Evolutionary conservation across 2,113 vertebrate genomes (phyloP).

Genomic region (Hemiprocne comata): DNA sequence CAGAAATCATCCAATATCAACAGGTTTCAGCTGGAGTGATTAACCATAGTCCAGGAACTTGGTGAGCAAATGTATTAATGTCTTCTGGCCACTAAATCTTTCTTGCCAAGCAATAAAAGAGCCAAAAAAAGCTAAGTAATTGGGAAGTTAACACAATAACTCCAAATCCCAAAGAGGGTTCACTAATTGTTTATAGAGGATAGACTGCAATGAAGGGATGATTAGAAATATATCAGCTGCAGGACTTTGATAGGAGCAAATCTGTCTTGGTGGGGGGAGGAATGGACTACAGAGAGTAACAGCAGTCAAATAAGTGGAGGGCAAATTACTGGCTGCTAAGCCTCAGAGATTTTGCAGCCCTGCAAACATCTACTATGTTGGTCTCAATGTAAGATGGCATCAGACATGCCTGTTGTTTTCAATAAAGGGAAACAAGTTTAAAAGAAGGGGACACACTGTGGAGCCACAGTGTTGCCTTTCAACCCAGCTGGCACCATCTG

Average conservation of each 20-base stretch:
- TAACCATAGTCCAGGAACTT: conserved; percentile 40
- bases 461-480: not conserved
- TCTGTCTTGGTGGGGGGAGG: not conserved
- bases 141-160: conserved; percentile 50
- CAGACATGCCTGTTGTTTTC: not conserved
- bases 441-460: not conserved
- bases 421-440: not conserved
- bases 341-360: not conserved
- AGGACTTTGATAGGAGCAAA: conserved; percentile 38
- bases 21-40: conserved; percentile 48
- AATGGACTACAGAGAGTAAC: not conserved
- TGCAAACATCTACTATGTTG: not conserved
- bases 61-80: conserved; percentile 13
- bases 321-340: not conserved
- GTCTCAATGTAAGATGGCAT: not conserved
- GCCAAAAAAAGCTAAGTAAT: conserved; percentile 50
- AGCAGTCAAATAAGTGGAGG: not conserved
- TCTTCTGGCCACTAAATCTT: conserved; percentile 61
- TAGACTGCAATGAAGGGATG: conserved; percentile 9
- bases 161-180: conserved; percentile 22
- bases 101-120: conserved; percentile 28
- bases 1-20: conserved; percentile 62
- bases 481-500: not conserved
- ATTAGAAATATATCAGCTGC: conserved; percentile 45
- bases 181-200: conserved; percentile 57